A percentile compares a stretch with the other conserved stretches of the same genome.
phyloP scores from a whole-genome alignment of 2,888 invertebrate species.

The Frankliniella fusca region DNA sequence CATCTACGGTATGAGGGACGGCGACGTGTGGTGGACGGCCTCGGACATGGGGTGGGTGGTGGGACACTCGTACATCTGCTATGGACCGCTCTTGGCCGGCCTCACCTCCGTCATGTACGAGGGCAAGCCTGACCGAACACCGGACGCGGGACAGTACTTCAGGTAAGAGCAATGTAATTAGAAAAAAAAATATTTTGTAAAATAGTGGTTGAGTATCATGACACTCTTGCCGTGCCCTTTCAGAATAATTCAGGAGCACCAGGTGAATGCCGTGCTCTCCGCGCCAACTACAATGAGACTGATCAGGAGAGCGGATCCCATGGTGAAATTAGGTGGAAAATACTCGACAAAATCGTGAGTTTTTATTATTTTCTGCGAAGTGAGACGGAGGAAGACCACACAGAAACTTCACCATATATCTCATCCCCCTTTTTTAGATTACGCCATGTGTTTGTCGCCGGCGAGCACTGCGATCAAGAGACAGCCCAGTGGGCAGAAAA shows the following conservation, averaged over 20 bases:
- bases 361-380: neutral
- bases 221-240: too few species aligned
- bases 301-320: slow-evolving; percentile 75
- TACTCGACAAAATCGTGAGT: slow-evolving; percentile 64
- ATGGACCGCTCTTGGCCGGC: slow-evolving; percentile 79
- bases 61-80: slow-evolving; percentile 91
- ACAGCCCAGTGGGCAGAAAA: slow-evolving; percentile 74
- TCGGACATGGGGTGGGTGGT: slow-evolving; percentile 91
- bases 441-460: slow-evolving; percentile 68
- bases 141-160: slow-evolving; percentile 88
- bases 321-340: slow-evolving; percentile 61
- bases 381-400: too few species aligned
- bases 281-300: slow-evolving; percentile 88
- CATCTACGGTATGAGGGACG: slow-evolving; percentile 71
- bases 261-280: slow-evolving; percentile 78
- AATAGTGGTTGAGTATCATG: neutral
- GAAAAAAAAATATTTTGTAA: neutral
- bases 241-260: slow-evolving; percentile 82
- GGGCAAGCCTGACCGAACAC: slow-evolving; percentile 92
- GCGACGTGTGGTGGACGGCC: slow-evolving; percentile 87
- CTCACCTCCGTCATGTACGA: slow-evolving; percentile 80
- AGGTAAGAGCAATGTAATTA: slow-evolving; percentile 52
- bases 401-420: too few species aligned
- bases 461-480: slow-evolving; percentile 90
- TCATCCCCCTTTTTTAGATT: slow-evolving; percentile 41